Conservation (phyloP, 2,888 invertebrate genomes). For the Synergus laeviventris region DNA sequence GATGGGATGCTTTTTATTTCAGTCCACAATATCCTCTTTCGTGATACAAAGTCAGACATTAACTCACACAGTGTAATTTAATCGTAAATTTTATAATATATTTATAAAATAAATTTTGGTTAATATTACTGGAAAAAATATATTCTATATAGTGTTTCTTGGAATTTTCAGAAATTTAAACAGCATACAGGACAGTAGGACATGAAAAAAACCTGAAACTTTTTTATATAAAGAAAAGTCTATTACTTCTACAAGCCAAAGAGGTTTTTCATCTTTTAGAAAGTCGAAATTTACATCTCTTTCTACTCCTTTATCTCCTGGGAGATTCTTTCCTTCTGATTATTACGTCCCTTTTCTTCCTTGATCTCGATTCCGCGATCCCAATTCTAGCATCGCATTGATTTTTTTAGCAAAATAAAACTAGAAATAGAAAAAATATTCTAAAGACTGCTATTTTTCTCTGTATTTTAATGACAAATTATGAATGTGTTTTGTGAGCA, state of each 20-base stretch:
- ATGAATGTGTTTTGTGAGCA: not conserved
- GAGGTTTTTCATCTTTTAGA: not conserved
- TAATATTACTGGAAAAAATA: too few species aligned
- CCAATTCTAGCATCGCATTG: not conserved
- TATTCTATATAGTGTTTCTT: too few species aligned
- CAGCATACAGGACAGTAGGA: too few species aligned
- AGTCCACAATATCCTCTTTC: not conserved
- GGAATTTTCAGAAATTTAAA: not conserved
- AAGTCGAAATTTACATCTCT: conserved; percentile 26
- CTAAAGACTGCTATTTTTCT: not conserved
- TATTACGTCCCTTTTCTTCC: not conserved
- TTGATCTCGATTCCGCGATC: conserved; percentile 16
- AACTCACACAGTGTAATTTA: not conserved
- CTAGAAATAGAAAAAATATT: not conserved
- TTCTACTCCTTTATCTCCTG: not conserved
- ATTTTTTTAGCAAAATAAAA: not conserved
- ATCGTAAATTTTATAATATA: too few species aligned
- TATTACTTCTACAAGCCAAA: not conserved
- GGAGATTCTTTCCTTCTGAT: not conserved
- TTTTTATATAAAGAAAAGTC: not conserved
- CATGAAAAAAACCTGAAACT: too few species aligned
- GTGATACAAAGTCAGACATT: not conserved
- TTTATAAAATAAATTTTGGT: not conserved
- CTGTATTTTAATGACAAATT: not conserved
- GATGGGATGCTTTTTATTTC: not conserved